A percentile compares a stretch with the other conserved stretches of the same genome.
These are phyloP conservation scores for Nebria ingens DNA, from an alignment of 1,140 invertebrate species.

Conservation along the genomic window DNA sequence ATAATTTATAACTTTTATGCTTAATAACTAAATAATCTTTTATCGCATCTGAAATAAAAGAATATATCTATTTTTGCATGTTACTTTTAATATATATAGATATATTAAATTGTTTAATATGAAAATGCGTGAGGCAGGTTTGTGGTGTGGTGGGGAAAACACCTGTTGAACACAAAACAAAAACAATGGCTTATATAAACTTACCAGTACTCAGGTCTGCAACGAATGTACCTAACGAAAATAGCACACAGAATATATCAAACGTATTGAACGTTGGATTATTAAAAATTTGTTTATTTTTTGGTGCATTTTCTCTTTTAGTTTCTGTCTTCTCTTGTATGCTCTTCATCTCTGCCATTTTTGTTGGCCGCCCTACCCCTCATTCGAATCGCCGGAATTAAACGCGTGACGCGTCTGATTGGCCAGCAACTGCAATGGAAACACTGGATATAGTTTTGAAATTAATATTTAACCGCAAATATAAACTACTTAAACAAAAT, in stretches of 20 bases:
- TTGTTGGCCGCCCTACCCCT: constrained; percentile 3
- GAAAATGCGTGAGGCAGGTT: constrained; percentile 3
- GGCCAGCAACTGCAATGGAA: neutral
- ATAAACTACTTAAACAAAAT: too few species aligned
- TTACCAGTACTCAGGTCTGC: constrained; percentile 35
- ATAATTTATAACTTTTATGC: too few species aligned
- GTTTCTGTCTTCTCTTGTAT: neutral
- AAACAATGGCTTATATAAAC: constrained; percentile 14
- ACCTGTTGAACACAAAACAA: neutral
- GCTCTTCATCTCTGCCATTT: constrained; percentile 2
- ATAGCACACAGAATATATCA: constrained; percentile 31
- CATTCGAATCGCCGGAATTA: constrained; percentile 4
- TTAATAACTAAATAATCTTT: too few species aligned
- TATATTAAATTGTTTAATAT: constrained; percentile 12
- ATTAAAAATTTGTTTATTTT: neutral
- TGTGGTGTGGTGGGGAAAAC: constrained; percentile 6
- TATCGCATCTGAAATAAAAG: too few species aligned
- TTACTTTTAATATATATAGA: too few species aligned
- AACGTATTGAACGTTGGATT: constrained; percentile 13
- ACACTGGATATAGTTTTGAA: too few species aligned
- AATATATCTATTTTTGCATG: too few species aligned
- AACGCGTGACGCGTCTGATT: neutral
- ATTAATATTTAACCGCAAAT: neutral
- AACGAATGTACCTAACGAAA: constrained; percentile 31
- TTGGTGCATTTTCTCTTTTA: constrained; percentile 3